Conservation (phyloP, 1,140 invertebrate genomes). For the Carposina sasakii region DNA sequence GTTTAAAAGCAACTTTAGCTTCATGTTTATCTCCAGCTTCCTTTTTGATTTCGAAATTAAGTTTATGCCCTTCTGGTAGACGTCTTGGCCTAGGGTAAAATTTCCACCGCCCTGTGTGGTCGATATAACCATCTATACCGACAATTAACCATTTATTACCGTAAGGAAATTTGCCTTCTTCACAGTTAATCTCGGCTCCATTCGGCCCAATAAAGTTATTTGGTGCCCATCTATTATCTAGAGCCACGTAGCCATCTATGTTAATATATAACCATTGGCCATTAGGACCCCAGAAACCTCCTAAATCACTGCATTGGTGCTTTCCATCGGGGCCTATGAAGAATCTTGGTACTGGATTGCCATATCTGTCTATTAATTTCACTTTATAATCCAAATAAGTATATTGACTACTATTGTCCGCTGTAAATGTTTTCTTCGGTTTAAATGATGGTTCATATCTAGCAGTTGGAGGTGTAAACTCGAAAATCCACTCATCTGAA, state of each 20-base stretch:
- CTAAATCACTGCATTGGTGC: constrained; percentile 58
- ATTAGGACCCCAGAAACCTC: constrained; percentile 59
- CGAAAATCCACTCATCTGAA: constrained; percentile 60
- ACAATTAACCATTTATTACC: constrained; percentile 49
- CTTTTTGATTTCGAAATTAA: constrained; percentile 15
- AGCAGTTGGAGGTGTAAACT: constrained; percentile 60
- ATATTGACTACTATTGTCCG: constrained; percentile 45
- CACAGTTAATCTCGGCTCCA: constrained; percentile 46
- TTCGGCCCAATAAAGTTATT: constrained; percentile 48
- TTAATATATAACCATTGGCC: constrained; percentile 60
- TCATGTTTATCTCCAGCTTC: constrained; percentile 22
- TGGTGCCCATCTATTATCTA: constrained; percentile 56
- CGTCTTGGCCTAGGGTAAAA: constrained; percentile 37
- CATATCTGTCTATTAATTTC: constrained; percentile 50
- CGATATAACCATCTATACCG: constrained; percentile 55
- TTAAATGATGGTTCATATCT: constrained; percentile 50
- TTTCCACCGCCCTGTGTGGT: constrained; percentile 43
- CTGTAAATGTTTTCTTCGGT: constrained; percentile 42
- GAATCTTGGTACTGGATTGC: constrained; percentile 54
- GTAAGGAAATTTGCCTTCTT: constrained; percentile 51
- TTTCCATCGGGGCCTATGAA: constrained; percentile 61
- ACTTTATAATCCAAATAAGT: constrained; percentile 56
- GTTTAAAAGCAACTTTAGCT: constrained; percentile 16
- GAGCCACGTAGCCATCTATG: constrained; percentile 51
- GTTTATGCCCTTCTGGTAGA: constrained; percentile 9